phyloP scores from a whole-genome alignment of 1,140 invertebrate genomes.

The Drosophila baimaii region DNA sequence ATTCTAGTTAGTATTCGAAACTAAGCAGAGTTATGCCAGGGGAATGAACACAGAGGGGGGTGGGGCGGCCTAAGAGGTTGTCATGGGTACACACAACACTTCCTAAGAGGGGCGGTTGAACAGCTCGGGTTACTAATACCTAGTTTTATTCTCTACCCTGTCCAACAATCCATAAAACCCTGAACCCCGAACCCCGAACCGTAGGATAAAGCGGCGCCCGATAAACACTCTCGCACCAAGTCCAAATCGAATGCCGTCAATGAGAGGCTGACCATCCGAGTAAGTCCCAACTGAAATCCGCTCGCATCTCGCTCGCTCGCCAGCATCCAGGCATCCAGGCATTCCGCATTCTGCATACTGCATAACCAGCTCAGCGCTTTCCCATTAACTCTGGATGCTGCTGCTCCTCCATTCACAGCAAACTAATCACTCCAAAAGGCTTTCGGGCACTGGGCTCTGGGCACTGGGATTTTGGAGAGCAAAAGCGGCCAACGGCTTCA shows the following conservation, averaged over 20 bases:
- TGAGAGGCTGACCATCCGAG: constrained; percentile 67
- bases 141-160: constrained; percentile 36
- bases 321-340: constrained; percentile 27
- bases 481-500: constrained; percentile 29
- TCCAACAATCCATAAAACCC: constrained; percentile 5
- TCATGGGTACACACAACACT: not conserved
- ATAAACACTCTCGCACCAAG: constrained; percentile 48
- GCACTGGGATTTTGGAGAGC: constrained; percentile 12
- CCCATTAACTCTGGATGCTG: constrained; percentile 38
- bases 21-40: not conserved
- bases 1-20: constrained; percentile 23
- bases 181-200: not conserved
- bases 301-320: constrained; percentile 22
- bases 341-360: constrained; percentile 46
- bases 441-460: constrained; percentile 5
- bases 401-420: constrained; percentile 14
- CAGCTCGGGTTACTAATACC: constrained; percentile 25
- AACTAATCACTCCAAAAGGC: constrained; percentile 35
- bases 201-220: constrained; percentile 55
- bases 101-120: not conserved
- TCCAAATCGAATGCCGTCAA: constrained; percentile 61
- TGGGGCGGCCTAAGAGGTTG: no score
- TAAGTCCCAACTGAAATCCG: constrained; percentile 51
- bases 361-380: constrained; percentile 48
- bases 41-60: not conserved